phyloP scores from a whole-genome alignment of 2,113 vertebrate species.

The Crotalus tigris region DNA sequence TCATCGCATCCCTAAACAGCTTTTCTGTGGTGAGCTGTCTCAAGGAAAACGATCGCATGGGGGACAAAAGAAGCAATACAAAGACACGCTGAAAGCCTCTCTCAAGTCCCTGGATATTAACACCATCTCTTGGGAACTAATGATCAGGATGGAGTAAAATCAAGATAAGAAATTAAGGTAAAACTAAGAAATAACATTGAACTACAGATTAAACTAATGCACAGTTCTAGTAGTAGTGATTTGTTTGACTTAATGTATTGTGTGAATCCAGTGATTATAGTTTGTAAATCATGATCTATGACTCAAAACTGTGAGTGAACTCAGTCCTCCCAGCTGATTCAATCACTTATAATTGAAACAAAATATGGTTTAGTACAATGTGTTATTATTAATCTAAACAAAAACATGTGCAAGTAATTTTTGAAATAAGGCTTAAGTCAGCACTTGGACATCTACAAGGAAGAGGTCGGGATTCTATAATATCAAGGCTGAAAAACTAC shows the following conservation, averaged over 20 bases:
- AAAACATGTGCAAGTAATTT: background rate
- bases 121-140: background rate
- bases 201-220: background rate
- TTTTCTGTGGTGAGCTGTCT: too few relatives aligned
- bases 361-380: background rate
- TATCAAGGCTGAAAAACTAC: background rate
- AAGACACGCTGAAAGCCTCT: too few relatives aligned
- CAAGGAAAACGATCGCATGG: too few relatives aligned
- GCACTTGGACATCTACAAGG: background rate
- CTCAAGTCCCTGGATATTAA: too few relatives aligned
- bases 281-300: background rate
- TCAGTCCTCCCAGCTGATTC: background rate
- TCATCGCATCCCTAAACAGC: too few relatives aligned
- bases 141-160: background rate
- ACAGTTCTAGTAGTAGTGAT: background rate
- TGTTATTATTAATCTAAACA: background rate
- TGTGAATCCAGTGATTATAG: background rate
- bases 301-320: background rate
- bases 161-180: background rate
- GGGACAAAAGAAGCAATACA: too few relatives aligned
- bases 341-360: background rate
- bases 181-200: background rate
- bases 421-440: background rate
- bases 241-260: background rate
- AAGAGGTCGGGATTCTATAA: background rate